Conservation (phyloP, 2,888 invertebrate species). For the Temnothorax ravouxi region DNA sequence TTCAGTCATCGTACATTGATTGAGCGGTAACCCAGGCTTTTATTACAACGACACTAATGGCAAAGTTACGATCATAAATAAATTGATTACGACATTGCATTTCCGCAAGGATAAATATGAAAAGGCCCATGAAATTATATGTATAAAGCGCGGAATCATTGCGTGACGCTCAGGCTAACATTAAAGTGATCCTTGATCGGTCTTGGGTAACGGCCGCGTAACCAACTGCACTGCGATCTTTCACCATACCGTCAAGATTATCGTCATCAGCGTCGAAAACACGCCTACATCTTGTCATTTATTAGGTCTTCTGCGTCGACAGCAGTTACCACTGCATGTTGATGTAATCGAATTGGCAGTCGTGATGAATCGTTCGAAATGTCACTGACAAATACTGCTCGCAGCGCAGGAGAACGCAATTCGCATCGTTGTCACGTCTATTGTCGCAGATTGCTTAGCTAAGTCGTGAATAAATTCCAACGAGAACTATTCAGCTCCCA, state of each 20-base stretch:
- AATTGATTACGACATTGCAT: conserved; percentile 28
- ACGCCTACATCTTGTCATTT: conserved; percentile 64
- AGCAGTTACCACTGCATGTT: conserved; percentile 39
- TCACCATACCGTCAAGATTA: conserved; percentile 61
- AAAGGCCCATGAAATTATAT: conserved; percentile 28
- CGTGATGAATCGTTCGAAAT: conserved; percentile 68
- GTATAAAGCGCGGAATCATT: conserved; percentile 30
- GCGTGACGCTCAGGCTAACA: conserved; percentile 28
- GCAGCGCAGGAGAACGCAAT: conserved; percentile 48
- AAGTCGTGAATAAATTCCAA: conserved; percentile 59
- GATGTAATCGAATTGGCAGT: conserved; percentile 63
- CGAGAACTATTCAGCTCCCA: conserved; percentile 26
- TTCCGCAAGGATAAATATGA: conserved; percentile 31
- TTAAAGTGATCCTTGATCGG: conserved; percentile 49
- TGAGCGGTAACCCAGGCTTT: background rate
- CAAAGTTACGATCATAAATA: conserved; percentile 18
- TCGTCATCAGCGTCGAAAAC: conserved; percentile 69
- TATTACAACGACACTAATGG: conserved; percentile 6
- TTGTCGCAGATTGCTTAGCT: conserved; percentile 64
- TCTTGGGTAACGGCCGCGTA: conserved; percentile 33
- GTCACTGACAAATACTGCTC: conserved; percentile 70
- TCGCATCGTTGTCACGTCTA: conserved; percentile 53
- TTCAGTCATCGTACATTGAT: background rate
- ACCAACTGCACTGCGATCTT: conserved; percentile 49
- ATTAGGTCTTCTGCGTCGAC: conserved; percentile 35